Percentiles rank a stretch among this genome's conserved stretches.
phyloP scores from a whole-genome alignment of 2,888 invertebrate genomes.

The Brachylomia viminalis region DNA sequence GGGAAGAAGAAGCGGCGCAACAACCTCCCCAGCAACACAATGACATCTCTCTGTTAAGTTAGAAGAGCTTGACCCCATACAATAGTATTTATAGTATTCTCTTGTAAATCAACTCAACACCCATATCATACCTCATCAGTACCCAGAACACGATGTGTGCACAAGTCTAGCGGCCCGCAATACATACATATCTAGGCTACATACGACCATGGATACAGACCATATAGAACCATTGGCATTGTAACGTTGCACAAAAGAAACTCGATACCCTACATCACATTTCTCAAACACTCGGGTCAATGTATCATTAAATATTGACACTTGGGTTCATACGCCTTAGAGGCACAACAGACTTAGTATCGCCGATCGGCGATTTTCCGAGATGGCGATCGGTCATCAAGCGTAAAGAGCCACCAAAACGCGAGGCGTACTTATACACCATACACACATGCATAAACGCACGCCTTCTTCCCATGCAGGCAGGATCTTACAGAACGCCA shows the following conservation, averaged over 20 bases:
- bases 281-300: constrained; percentile 71
- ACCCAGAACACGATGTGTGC: constrained; percentile 30
- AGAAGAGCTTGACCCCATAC: background rate
- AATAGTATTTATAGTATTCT: background rate
- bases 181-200: background rate
- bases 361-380: background rate
- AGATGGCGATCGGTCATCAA: background rate
- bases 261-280: constrained; percentile 35
- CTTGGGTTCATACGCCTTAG: constrained; percentile 22
- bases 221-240: constrained; percentile 31
- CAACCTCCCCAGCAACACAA: no score
- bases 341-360: constrained; percentile 1
- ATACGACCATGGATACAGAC: background rate
- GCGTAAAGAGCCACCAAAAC: background rate
- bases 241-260: constrained; percentile 31
- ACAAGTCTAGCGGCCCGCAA: background rate
- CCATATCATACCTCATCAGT: constrained; percentile 14
- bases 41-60: background rate
- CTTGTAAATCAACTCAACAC: background rate
- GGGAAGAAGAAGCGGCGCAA: background rate
- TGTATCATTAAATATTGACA: constrained; percentile 79
- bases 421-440: background rate
- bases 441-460: background rate
- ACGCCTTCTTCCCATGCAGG: no score
- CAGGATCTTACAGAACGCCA: no score